Evolutionary conservation across 2,113 vertebrate genomes (phyloP), one percentile per base, ranked within the genome.

Genomic region (Gnathonemus echidnorhynchus): DNA sequence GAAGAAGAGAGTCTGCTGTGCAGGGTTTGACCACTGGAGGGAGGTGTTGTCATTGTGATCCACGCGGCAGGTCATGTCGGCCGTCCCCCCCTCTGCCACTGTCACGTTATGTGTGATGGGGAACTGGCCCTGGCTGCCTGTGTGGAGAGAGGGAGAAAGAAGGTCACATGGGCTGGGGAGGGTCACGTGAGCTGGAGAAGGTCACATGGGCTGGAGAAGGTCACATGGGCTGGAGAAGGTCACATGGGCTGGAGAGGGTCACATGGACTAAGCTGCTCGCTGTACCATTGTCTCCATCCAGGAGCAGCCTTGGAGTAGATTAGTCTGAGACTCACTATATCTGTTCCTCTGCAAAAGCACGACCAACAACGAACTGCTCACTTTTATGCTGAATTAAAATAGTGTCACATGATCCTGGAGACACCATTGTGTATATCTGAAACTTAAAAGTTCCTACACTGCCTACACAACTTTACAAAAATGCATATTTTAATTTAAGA

Each of bases 11-110:
- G 97, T 97, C 93, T 97, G 97, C 94, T 97, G 97, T 96, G 98
- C 98, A 94, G 98, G 98, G 96, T 99, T 99, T 95, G 98, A 99
- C 98, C 98, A 99, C 98, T 99, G 98, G 97, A 99, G 98, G 98
- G 98, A 99, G 95, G 98, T 99, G 97, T 99, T 99, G 97, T 99
- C 98, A 97, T 99, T 99, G 96, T 97, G 97, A 97, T 99, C 98
- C 94, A 97, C 95, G 93, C 96, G 95, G 94, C 95, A 97, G 96
- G 96, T 97, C 95, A 97, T 93, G 94, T 96, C 97, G 90, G 96
- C 96, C 89, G 96, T 96, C 95, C 96, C 96, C 19, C 97, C 97
- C 95, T 97, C 97, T 80, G 97, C 94, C 90, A 96, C 96, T 0
- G 97, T 97, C 91, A 96, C 97, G 87, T 97, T 97, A 93, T 97